Evolutionary conservation across 2,797 vertebrate genomes (phyloP).

Genomic region (Smutsia gigantea): DNA sequence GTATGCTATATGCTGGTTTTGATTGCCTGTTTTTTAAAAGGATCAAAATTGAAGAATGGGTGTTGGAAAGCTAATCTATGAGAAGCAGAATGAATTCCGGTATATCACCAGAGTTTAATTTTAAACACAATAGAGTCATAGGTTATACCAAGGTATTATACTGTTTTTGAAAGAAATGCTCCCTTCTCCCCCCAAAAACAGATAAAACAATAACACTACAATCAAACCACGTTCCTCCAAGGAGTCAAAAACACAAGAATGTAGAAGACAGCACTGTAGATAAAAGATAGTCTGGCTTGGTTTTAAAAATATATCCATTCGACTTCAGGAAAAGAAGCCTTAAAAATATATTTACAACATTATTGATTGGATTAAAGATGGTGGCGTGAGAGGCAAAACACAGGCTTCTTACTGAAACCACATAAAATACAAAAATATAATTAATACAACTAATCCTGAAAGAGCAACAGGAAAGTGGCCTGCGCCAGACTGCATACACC

Average conservation of each 20-base stretch:
- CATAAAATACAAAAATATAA: too few relatives aligned
- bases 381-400: too few relatives aligned
- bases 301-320: conserved; percentile 46
- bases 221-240: conserved; percentile 30
- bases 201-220: conserved; percentile 15
- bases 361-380: too few relatives aligned
- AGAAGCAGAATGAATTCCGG: background rate
- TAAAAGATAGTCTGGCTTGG: conserved; percentile 62
- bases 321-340: conserved; percentile 28
- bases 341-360: conserved; percentile 64
- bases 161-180: conserved; percentile 30
- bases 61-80: background rate
- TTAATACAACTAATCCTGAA: too few relatives aligned
- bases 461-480: too few relatives aligned
- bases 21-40: background rate
- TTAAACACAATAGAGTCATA: conserved; percentile 27
- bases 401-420: too few relatives aligned
- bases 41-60: background rate
- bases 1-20: background rate
- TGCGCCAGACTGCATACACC: too few relatives aligned
- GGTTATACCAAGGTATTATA: background rate
- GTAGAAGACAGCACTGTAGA: conserved; percentile 48
- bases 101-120: conserved; percentile 16
- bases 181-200: background rate
- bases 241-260: conserved; percentile 43